Evolutionary conservation across 2,113 vertebrate genomes (phyloP), one percentile per base, ranked within the genome.

Genomic region (Sialia sialis): DNA sequence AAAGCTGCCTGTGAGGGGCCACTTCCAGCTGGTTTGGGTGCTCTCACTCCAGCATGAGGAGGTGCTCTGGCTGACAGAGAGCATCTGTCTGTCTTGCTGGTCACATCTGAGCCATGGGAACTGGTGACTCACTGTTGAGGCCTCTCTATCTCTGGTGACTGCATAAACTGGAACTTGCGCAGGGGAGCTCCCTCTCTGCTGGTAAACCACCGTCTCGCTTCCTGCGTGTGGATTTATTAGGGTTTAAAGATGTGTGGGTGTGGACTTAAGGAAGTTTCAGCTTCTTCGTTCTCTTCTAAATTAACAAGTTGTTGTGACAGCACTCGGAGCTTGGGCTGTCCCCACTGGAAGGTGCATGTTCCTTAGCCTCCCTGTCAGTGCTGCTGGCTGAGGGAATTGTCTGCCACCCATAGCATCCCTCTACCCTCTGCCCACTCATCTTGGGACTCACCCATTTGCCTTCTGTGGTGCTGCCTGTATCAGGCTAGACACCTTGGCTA

Each of bases 331-430:
- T 56, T 72, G 60, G 30, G 13, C 52, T 68, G 69, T 60, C 27
- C 67, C 18, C 0, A 0, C 1, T 5, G 7, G 41, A 49, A 73
- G 49, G 54, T 17, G 13, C 7, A 4, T 23, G 38, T 34, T 77
- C 29, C 44, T 44, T 8, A 22, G 26, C 13, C 30, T 87, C 16
- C 44, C 44, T 74, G 59, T 16, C 19, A 67, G 46, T 11, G 13
- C 43, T 36, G 63, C 11, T 5, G 20, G 73, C 16, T n/a, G 32
- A 19, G 18, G 21, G 11, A 92, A 32, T 36, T 36, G 25, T 49
- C 15, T 79, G 59, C 10, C 38, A 34, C 10, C 16, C 58, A 26
- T 7, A n/a, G n/a, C 32, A 66, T 55, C 32, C 14, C 19, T 60
- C 43, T 44, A 13, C 4, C 4, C 15, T n/a, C 10, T 32, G 9